Evolutionary conservation across 2,113 vertebrate species (phyloP).

Genomic region (Oreochromis niloticus): DNA sequence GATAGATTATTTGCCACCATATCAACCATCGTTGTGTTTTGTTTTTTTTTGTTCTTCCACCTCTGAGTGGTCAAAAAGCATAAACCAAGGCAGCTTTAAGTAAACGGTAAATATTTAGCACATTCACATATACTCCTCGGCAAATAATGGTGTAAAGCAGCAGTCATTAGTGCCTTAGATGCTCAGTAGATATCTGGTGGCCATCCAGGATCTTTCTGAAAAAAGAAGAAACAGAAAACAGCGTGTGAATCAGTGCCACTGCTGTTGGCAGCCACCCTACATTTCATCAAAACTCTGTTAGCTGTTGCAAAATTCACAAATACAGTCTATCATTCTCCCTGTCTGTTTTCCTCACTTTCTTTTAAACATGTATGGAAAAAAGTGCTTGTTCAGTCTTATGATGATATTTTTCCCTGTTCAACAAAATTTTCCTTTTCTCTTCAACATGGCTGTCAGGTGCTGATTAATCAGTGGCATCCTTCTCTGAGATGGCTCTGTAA

Average conservation of each 20-base stretch:
- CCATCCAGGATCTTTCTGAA: not conserved
- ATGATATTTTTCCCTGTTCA: not conserved
- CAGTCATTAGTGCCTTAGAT: constrained; percentile 6
- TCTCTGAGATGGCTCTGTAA: constrained; percentile 31
- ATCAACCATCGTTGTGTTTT: not conserved
- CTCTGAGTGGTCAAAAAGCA: not conserved
- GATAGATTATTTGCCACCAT: not conserved
- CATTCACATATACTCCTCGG: not conserved
- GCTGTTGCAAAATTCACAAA: constrained; percentile 1
- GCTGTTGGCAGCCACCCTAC: constrained; percentile 9
- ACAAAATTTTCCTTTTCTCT: not conserved
- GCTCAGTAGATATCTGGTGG: not conserved
- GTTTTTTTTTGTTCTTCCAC: not conserved
- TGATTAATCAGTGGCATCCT: constrained; percentile 49
- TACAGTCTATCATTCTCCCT: not conserved
- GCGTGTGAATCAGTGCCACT: constrained; percentile 26
- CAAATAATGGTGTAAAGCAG: not conserved
- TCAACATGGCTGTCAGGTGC: constrained; percentile 28
- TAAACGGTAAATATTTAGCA: not conserved
- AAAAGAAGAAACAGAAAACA: constrained; percentile 3
- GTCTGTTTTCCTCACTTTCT: not conserved
- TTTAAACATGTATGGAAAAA: constrained; percentile 12
- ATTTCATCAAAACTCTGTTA: not conserved
- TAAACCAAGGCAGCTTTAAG: not conserved
- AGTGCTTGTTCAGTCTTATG: not conserved